These are phyloP conservation scores for Copsychus sechellarum DNA, from an alignment of 2,113 vertebrate genomes.

Conservation along the genomic window DNA sequence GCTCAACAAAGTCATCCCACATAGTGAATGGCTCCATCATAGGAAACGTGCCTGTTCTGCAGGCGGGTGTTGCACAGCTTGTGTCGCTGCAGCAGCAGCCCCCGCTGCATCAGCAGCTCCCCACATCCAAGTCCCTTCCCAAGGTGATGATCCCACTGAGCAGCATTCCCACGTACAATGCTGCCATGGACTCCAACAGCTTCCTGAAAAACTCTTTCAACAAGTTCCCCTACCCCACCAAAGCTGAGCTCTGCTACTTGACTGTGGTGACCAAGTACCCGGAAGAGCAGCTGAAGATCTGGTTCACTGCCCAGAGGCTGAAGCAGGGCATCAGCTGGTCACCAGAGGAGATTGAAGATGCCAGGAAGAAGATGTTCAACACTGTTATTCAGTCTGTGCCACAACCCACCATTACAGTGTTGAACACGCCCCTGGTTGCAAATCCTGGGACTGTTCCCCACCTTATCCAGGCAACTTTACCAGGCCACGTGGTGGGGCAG, in stretches of 20 bases:
- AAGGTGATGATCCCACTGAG: constrained; percentile 98
- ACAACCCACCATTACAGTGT: constrained; percentile 87
- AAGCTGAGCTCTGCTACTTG: constrained; percentile 96
- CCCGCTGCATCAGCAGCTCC: constrained; percentile 72
- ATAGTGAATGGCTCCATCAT: constrained; percentile 83
- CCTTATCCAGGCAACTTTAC: constrained; percentile 84
- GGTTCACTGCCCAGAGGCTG: constrained; percentile 97
- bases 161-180: constrained; percentile 96
- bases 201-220: constrained; percentile 97
- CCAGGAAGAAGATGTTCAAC: constrained; percentile 97
- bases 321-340: constrained; percentile 99
- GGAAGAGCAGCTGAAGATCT: constrained; percentile 98
- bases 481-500: constrained; percentile 85
- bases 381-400: constrained; percentile 92
- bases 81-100: constrained; percentile 88
- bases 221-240: constrained; percentile 97
- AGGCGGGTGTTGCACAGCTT: constrained; percentile 89
- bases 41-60: constrained; percentile 88
- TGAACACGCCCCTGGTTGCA: constrained; percentile 87
- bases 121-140: constrained; percentile 89
- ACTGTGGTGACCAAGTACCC: constrained; percentile 98
- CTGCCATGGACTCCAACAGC: constrained; percentile 95
- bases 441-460: constrained; percentile 81
- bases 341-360: constrained; percentile 98
- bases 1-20: constrained; percentile 69